phyloP scores from a whole-genome alignment of 2,113 vertebrate species.

The Hippopotamus amphibius region DNA sequence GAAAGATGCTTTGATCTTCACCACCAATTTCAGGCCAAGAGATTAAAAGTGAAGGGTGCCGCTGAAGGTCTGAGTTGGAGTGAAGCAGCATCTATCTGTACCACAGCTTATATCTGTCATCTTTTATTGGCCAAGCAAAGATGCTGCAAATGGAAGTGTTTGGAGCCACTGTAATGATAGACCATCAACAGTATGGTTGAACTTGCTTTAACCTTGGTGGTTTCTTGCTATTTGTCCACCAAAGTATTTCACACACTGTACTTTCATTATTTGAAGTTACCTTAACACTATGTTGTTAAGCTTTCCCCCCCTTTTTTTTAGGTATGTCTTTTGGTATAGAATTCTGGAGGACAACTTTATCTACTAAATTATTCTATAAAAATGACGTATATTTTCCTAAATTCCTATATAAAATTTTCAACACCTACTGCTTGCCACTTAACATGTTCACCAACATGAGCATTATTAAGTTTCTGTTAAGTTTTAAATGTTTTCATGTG shows the following conservation, averaged over 20 bases:
- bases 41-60: neutral
- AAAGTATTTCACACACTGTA: constrained; percentile 31
- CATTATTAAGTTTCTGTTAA: constrained; percentile 55
- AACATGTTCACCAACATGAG: neutral
- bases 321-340: neutral
- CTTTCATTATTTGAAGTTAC: constrained; percentile 32
- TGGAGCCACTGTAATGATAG: constrained; percentile 3
- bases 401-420: constrained; percentile 5
- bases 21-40: neutral
- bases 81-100: neutral
- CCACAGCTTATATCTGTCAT: neutral
- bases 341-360: neutral
- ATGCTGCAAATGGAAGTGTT: neutral
- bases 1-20: neutral
- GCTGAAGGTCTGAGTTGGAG: neutral
- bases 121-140: neutral
- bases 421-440: neutral
- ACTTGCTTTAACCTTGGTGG: constrained; percentile 19
- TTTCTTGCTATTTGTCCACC: constrained; percentile 43
- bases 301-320: neutral
- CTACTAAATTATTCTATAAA: constrained; percentile 46
- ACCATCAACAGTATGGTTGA: neutral
- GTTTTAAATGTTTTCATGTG: constrained; percentile 32
- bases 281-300: neutral
- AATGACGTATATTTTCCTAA: neutral